phyloP scores from a whole-genome alignment of 1,140 invertebrate species.

The Probaryconus sp. region DNA sequence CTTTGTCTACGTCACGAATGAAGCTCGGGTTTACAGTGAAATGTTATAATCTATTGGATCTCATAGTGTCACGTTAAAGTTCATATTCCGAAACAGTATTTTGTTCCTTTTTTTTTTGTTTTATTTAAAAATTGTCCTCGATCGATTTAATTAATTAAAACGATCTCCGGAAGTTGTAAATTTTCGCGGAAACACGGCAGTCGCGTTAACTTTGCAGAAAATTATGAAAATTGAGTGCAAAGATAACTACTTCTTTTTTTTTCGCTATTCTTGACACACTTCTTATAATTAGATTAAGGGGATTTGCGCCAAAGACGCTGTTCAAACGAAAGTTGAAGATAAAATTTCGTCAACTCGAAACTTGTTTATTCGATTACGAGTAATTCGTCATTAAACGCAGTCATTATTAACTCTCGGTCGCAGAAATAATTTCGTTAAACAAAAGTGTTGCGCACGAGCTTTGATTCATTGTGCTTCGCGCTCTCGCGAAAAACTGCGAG shows the following conservation, averaged over 20 bases:
- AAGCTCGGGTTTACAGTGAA: slow-evolving; percentile 27
- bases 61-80: slow-evolving; percentile 28
- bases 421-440: no score
- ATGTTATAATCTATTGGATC: slow-evolving; percentile 40
- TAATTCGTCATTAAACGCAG: slow-evolving; percentile 1
- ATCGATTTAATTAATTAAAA: slow-evolving; percentile 32
- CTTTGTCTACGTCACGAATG: slow-evolving; percentile 36
- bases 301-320: no score
- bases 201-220: background rate
- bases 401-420: background rate
- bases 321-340: no score
- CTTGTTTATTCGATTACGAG: slow-evolving; percentile 10
- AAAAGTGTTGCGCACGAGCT: no score
- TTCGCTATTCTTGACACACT: slow-evolving; percentile 1
- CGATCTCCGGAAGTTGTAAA: slow-evolving; percentile 3
- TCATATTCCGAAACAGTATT: slow-evolving; percentile 23
- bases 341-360: no score
- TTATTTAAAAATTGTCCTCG: slow-evolving; percentile 22
- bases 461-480: no score
- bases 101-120: no score
- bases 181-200: no score
- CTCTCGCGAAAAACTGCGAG: no score
- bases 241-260: no score
- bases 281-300: slow-evolving; percentile 22
- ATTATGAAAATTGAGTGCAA: slow-evolving; percentile 10